Percentiles rank a stretch among this genome's conserved stretches.
phyloP scores from a whole-genome alignment of 2,888 invertebrate species.

The Lydus trimaculatus region DNA sequence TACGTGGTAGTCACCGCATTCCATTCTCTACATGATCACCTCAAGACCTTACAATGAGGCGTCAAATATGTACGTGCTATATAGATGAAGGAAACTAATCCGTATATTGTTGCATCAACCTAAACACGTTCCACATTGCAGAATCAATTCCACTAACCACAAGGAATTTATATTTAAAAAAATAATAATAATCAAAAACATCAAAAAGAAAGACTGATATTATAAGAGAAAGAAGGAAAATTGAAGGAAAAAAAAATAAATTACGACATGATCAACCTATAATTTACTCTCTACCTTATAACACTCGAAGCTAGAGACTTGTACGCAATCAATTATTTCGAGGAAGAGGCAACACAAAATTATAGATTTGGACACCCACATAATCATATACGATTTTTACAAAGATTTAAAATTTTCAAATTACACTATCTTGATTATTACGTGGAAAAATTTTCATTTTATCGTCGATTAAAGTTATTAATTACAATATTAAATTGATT shows the following conservation, averaged over 20 bases:
- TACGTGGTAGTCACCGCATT: conserved; percentile 31
- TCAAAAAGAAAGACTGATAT: background rate
- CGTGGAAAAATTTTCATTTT: background rate
- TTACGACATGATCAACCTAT: conserved; percentile 9
- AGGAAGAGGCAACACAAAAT: background rate
- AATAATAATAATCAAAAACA: background rate
- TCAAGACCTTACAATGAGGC: conserved; percentile 39
- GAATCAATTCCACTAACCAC: conserved; percentile 15
- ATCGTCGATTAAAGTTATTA: background rate
- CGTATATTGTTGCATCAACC: conserved; percentile 28
- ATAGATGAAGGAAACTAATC: conserved; percentile 32
- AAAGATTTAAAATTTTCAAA: background rate
- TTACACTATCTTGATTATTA: background rate
- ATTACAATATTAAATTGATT: background rate
- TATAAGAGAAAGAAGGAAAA: background rate
- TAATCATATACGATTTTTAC: background rate
- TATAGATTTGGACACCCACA: conserved; percentile 5
- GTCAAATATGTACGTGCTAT: conserved; percentile 37
- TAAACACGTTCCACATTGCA: conserved; percentile 24
- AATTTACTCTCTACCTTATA: conserved; percentile 13
- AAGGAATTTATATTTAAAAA: conserved; percentile 10
- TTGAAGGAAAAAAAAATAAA: conserved; percentile 11
- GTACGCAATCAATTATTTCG: conserved; percentile 14
- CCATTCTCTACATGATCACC: conserved; percentile 37
- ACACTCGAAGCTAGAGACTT: conserved; percentile 3